Base-by-base conservation (phyloP, 92 coral and sea anemone species). In the Muricea muricata region DNA sequence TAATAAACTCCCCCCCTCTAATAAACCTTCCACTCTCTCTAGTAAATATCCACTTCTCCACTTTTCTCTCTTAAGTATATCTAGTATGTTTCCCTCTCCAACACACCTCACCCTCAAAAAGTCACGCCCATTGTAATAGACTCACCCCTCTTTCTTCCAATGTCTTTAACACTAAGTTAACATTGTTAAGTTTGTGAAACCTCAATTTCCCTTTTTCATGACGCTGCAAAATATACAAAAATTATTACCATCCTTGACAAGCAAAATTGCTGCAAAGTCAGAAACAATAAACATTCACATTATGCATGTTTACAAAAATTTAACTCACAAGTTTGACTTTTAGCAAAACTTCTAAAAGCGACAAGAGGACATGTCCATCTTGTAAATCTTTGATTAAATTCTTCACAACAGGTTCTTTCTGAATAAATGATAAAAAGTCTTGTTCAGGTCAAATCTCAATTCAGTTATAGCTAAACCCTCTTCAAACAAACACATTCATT, bases 151-250 rank as follows among this genome's bases (percentile, higher is more conserved):
- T 86, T 47, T 93, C 75, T 82, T 93, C 94, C 45, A 96, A 88
- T 20, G 91, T 80, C 68, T 60, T 84, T 40, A 96, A 75, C 7
- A 90, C 99, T 30, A 82, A 90, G 33, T 86, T 87, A n/a, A 96
- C 89, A 85, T 96, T 96, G 75, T 91, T 92, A 52, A 96, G 86
- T 72, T 91, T 96, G 87, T 93, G 97, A 23, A 96, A 84, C 33
- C 93, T 85, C 91, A 93, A 82, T 76, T 91, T 91, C 20, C 99
- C 99, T 83, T 90, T 96, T 45, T 96, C 99, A 84, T 92, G 74
- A 35, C 87, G 92, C 96, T 94, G 83, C 20, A 57, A 77, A 32
- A 60, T 50, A 56, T 48, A 7, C 21, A 74, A 31, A 45, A 9
- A 52, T n/a, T n/a, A n/a, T n/a, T n/a, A n/a, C n/a, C n/a, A n/a